A percentile compares a stretch with the other conserved stretches of the same genome.
phyloP scores from a whole-genome alignment of 2,797 vertebrate species.

The Enteromius afrohamiltoni region DNA sequence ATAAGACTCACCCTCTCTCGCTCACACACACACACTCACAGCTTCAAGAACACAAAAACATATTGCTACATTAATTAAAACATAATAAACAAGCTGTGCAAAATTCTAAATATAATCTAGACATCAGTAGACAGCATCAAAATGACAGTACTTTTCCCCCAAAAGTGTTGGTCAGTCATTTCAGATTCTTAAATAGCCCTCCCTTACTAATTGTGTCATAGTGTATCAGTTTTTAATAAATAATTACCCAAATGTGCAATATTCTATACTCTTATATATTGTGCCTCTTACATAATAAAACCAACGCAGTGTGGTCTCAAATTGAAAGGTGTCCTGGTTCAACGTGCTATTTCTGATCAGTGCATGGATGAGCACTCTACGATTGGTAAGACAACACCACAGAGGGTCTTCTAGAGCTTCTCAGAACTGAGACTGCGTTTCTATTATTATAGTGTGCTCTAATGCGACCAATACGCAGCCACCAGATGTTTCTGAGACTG shows the following conservation, averaged over 20 bases:
- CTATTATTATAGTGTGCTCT: constrained; percentile 48
- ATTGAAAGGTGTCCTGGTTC: constrained; percentile 17
- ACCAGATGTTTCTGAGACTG: background rate
- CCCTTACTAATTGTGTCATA: background rate
- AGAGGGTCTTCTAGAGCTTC: constrained; percentile 54
- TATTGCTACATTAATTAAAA: constrained; percentile 39
- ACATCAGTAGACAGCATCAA: background rate
- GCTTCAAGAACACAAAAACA: background rate
- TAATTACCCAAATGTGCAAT: constrained; percentile 10
- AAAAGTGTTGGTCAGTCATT: background rate
- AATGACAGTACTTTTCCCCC: background rate
- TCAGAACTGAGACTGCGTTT: constrained; percentile 33
- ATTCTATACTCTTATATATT: background rate
- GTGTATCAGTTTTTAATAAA: background rate
- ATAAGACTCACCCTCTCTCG: constrained; percentile 44
- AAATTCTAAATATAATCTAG: background rate
- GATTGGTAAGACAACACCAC: constrained; percentile 11
- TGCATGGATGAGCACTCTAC: constrained; percentile 51
- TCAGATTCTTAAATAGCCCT: background rate
- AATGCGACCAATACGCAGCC: background rate
- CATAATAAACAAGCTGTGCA: constrained; percentile 1
- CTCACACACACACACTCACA: background rate
- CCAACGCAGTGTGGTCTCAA: constrained; percentile 2
- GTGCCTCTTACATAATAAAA: background rate
- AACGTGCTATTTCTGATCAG: constrained; percentile 53